phyloP scores from a whole-genome alignment of 1,140 invertebrate genomes.

The Cyclina sinensis region DNA sequence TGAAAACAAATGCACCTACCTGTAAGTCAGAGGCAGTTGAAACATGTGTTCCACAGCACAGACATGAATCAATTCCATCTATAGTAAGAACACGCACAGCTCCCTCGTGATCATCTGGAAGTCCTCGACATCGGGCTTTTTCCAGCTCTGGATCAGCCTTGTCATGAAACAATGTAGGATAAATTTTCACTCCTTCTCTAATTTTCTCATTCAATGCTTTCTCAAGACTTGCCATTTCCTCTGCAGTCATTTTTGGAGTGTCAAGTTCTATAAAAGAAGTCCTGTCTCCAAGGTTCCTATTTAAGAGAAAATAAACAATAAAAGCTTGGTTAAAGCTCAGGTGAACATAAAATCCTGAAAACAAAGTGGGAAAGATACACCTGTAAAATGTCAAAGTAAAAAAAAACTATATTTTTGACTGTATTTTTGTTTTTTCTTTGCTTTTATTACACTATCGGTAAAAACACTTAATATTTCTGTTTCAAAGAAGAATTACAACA shows the following conservation, averaged over 20 bases:
- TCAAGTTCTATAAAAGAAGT: constrained; percentile 87
- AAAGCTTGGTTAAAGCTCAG: too few species aligned
- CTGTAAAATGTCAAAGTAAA: too few species aligned
- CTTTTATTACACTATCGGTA: too few species aligned
- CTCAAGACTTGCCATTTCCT: constrained; percentile 88
- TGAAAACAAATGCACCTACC: constrained; percentile 81
- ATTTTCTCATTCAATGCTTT: constrained; percentile 91
- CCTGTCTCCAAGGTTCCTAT: constrained; percentile 91
- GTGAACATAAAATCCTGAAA: too few species aligned
- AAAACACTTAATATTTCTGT: too few species aligned
- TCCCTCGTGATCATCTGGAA: constrained; percentile 92
- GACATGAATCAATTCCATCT: constrained; percentile 90
- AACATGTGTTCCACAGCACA: constrained; percentile 96
- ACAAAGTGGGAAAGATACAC: too few species aligned
- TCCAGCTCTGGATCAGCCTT: constrained; percentile 88
- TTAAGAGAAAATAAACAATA: too few species aligned
- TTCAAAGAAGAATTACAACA: too few species aligned
- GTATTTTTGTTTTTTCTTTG: too few species aligned
- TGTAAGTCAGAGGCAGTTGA: constrained; percentile 93
- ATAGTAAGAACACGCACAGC: constrained; percentile 91
- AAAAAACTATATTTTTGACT: too few species aligned
- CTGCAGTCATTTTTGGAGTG: constrained; percentile 79
- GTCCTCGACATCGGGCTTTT: constrained; percentile 89
- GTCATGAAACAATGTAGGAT: constrained; percentile 89
- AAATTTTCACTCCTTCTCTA: constrained; percentile 88